Base-by-base conservation (phyloP, 2,888 invertebrate genomes). In the Panorpa germanica region DNA sequence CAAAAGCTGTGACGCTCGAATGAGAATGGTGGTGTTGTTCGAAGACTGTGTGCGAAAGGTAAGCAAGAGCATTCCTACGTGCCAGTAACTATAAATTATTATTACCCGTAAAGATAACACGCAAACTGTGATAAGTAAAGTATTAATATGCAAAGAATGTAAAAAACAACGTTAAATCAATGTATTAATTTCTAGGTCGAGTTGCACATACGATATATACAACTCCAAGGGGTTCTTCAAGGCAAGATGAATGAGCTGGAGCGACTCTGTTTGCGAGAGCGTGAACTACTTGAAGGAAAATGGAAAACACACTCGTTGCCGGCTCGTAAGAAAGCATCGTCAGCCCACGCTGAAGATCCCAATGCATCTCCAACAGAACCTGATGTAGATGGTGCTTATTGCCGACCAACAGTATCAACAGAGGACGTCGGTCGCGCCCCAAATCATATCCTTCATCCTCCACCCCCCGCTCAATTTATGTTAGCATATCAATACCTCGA, bases 11-110 rank as follows among this genome's bases (percentile, higher is more conserved):
- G 85, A 85, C 47, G 63, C 78, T 13, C 66, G 83, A 38, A 85
- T 95, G 81, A 67, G 93, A 31, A 85, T 93, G 78, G 91, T 93
- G 15, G 93, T 95, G 9, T 68, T 93, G 20, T 93, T 91, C 49
- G 93, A 95, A 59, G 90, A 95, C 50, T 90, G 93, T 46, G 90
- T 91, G 2, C 67, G 85, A 35, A 95, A 93, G 65, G 82, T 83
- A 46, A 41, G 40, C 32, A 29, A 18, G 11, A 27, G 26, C 18
- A 36, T 29, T 30, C 22, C 14, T 29, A 13, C 15, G n/a, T 17
- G n/a, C 30, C 13, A 20, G 4, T 14, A 24, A 11, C 23, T 25
- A 28, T 16, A 23, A 34, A 26, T 31, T 18, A 18, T 19, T 28
- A 31, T 7, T 12, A 20, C 1, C 28, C 13, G 20, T 3, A 32